These are phyloP conservation scores for Caenorhabditis sp. DNA, from an alignment of 2,888 invertebrate genomes.

Conservation along the genomic window DNA sequence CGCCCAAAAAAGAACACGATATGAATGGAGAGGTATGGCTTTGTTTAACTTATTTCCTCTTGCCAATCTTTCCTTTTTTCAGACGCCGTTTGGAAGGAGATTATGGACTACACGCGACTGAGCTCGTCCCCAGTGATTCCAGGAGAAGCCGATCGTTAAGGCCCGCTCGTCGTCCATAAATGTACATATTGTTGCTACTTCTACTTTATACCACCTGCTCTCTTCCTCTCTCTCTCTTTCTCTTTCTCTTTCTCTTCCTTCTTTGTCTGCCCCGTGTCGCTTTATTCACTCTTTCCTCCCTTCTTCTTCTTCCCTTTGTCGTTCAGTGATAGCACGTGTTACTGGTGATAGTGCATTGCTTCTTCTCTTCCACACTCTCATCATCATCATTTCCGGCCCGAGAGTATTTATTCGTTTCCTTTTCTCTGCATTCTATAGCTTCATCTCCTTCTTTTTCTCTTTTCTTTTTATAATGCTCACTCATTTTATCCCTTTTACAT, in stretches of 20 bases:
- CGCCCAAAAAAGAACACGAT: slow-evolving; percentile 62
- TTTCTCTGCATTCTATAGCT: slow-evolving; percentile 40
- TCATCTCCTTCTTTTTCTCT: slow-evolving; percentile 8
- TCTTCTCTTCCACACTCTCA: slow-evolving; percentile 28
- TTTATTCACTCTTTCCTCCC: slow-evolving; percentile 36
- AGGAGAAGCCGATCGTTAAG: slow-evolving; percentile 44
- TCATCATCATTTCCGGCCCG: slow-evolving; percentile 33
- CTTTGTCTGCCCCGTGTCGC: slow-evolving; percentile 29
- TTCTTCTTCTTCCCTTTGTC: slow-evolving; percentile 42
- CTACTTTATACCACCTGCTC: too few species aligned
- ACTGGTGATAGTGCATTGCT: slow-evolving; percentile 55
- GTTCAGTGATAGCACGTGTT: slow-evolving; percentile 59
- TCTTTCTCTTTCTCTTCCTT: too few species aligned
- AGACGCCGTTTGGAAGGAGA: slow-evolving; percentile 74
- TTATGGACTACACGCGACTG: slow-evolving; percentile 66
- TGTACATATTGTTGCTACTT: slow-evolving; percentile 37
- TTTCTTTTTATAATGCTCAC: slow-evolving; percentile 17
- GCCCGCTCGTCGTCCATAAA: slow-evolving; percentile 10
- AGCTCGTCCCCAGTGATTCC: slow-evolving; percentile 61
- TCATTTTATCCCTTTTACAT: slow-evolving; percentile 21
- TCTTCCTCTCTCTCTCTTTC: background rate
- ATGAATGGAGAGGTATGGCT: slow-evolving; percentile 75
- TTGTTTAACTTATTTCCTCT: too few species aligned
- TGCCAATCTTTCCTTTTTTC: slow-evolving; percentile 44
- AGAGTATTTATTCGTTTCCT: slow-evolving; percentile 44